phyloP scores from a whole-genome alignment of 2,113 vertebrate species.

The Delphinapterus leucas region DNA sequence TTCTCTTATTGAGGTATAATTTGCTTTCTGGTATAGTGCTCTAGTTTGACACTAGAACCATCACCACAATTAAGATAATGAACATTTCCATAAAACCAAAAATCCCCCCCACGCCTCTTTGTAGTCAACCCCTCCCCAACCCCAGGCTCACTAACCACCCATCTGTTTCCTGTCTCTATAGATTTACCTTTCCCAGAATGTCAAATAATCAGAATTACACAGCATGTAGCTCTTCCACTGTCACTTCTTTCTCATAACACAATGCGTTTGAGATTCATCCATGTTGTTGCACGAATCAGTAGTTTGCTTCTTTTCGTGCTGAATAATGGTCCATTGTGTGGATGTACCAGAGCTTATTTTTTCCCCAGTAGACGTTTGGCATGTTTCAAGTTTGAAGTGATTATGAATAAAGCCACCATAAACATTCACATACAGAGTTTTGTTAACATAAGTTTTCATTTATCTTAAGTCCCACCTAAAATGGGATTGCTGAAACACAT shows the following conservation, averaged over 20 bases:
- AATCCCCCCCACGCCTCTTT: not conserved
- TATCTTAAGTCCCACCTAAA: not conserved
- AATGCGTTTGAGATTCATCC: not conserved
- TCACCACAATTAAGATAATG: not conserved
- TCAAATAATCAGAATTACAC: not conserved
- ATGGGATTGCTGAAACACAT: not conserved
- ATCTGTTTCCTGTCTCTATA: not conserved
- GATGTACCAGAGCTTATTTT: not conserved
- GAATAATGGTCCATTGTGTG: not conserved
- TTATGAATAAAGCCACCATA: not conserved
- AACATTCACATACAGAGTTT: not conserved
- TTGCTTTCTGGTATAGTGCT: not conserved
- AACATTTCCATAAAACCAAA: not conserved
- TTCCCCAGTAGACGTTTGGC: rapidly evolving
- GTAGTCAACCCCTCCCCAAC: not conserved
- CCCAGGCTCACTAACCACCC: not conserved
- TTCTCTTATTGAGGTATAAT: not conserved
- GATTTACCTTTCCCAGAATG: not conserved
- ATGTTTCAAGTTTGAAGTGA: not conserved
- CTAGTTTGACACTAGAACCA: not conserved
- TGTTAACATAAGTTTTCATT: not conserved
- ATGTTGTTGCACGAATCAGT: not conserved
- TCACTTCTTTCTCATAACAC: not conserved
- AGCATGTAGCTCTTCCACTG: not conserved
- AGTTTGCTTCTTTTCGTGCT: not conserved